These are phyloP conservation scores for Polypedilum vanderplanki DNA, from an alignment of 1,140 invertebrate species.

Conservation along the genomic window DNA sequence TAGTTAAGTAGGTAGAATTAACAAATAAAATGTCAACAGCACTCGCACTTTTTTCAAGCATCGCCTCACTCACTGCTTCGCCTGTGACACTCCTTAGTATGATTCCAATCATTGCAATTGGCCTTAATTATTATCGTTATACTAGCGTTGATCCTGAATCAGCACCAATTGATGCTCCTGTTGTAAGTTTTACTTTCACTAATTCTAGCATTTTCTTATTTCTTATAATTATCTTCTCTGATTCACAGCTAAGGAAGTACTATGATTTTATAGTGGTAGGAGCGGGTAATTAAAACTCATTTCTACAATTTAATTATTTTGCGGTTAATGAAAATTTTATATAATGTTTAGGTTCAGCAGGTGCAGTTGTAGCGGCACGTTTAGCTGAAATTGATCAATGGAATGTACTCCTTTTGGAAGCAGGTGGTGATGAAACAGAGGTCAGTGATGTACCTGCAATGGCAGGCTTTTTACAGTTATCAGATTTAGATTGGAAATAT, in stretches of 20 bases:
- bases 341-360: constrained; percentile 55
- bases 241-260: constrained; percentile 57
- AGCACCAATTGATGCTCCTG: constrained; percentile 58
- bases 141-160: constrained; percentile 73
- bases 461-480: constrained; percentile 67
- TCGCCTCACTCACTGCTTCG: constrained; percentile 43
- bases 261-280: constrained; percentile 83
- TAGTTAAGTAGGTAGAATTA: background rate
- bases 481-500: constrained; percentile 88
- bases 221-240: constrained; percentile 26
- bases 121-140: constrained; percentile 73
- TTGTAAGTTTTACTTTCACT: constrained; percentile 50
- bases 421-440: constrained; percentile 73
- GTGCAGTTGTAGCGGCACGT: constrained; percentile 84
- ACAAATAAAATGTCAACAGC: background rate
- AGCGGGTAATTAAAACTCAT: constrained; percentile 57
- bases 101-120: constrained; percentile 69
- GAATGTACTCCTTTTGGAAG: constrained; percentile 75
- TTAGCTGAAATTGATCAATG: constrained; percentile 72
- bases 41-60: constrained; percentile 30
- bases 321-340: background rate
- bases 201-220: background rate
- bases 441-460: constrained; percentile 70
- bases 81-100: constrained; percentile 59
- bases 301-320: no score